phyloP scores from a whole-genome alignment of 2,113 vertebrate genomes.

The Amia ocellicauda region DNA sequence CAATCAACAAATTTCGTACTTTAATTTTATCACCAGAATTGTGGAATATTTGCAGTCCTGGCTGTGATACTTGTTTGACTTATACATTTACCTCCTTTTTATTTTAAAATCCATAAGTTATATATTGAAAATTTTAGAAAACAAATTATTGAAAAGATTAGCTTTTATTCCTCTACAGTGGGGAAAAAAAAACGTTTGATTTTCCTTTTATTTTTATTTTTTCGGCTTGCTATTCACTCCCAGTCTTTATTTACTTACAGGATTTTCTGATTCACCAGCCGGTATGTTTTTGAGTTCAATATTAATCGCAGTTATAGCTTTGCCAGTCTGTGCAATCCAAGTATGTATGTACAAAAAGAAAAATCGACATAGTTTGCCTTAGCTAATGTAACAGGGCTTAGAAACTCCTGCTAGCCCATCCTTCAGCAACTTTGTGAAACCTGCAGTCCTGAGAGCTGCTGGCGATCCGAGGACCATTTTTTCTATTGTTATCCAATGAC shows the following conservation, averaged over 20 bases:
- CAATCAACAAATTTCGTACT: too few relatives aligned
- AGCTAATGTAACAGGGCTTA: constrained; percentile 73
- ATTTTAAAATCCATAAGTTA: background rate
- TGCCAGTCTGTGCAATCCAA: constrained; percentile 66
- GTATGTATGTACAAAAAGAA: constrained; percentile 53
- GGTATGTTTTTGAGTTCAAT: constrained; percentile 58
- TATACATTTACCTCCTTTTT: background rate
- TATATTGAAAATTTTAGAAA: background rate
- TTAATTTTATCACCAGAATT: background rate
- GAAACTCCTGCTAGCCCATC: constrained; percentile 68
- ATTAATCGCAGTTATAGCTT: constrained; percentile 65
- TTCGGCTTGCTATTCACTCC: constrained; percentile 70
- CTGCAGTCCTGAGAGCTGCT: constrained; percentile 68
- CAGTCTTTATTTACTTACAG: constrained; percentile 62
- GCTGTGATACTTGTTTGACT: background rate
- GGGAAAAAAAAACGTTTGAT: background rate
- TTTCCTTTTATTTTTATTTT: constrained; percentile 34
- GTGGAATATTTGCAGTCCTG: background rate
- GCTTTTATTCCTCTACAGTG: background rate
- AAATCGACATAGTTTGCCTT: constrained; percentile 79
- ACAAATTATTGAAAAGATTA: background rate
- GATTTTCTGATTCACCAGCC: constrained; percentile 64
- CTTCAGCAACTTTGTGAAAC: constrained; percentile 60
- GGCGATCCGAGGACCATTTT: constrained; percentile 86
- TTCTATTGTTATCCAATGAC: constrained; percentile 79